These are phyloP conservation scores for Narcine bancroftii DNA, from an alignment of 2,113 vertebrate genomes.

Conservation along the genomic window DNA sequence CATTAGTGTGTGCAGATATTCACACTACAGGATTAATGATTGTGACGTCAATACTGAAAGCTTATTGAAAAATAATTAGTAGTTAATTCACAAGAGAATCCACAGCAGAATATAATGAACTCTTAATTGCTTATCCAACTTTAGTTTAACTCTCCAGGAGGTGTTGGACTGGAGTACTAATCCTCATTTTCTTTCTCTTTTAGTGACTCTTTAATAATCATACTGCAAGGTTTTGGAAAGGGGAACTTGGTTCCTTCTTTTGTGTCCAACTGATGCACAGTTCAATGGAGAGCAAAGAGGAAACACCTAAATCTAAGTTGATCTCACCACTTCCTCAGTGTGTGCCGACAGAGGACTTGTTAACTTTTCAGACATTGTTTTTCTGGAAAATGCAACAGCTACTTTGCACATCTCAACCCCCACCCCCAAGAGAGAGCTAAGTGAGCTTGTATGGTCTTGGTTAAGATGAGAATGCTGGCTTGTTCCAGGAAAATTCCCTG, in stretches of 20 bases:
- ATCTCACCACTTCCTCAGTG: not conserved
- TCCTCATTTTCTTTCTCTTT: not conserved
- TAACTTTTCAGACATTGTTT: not conserved
- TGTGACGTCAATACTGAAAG: conserved; percentile 28
- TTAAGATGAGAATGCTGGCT: not conserved
- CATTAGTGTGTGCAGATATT: not conserved
- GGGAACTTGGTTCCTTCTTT: not conserved
- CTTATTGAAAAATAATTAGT: conserved; percentile 35
- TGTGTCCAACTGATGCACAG: not conserved
- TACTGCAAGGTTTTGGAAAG: not conserved
- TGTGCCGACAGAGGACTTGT: not conserved
- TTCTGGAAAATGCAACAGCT: not conserved
- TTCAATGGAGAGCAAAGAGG: not conserved
- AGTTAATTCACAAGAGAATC: conserved; percentile 29
- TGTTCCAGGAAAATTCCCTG: not conserved
- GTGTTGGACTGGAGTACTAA: not conserved
- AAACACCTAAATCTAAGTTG: not conserved
- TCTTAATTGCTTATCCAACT: conserved; percentile 16
- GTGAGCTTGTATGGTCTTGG: not conserved
- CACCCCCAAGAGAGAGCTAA: not conserved
- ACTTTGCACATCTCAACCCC: not conserved
- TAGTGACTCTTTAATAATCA: not conserved
- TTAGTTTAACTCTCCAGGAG: conserved; percentile 5
- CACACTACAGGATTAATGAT: conserved; percentile 29
- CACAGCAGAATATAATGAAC: not conserved